These are phyloP conservation scores for Aplysia californica DNA, from an alignment of 1,140 invertebrate species.

Conservation along the genomic window DNA sequence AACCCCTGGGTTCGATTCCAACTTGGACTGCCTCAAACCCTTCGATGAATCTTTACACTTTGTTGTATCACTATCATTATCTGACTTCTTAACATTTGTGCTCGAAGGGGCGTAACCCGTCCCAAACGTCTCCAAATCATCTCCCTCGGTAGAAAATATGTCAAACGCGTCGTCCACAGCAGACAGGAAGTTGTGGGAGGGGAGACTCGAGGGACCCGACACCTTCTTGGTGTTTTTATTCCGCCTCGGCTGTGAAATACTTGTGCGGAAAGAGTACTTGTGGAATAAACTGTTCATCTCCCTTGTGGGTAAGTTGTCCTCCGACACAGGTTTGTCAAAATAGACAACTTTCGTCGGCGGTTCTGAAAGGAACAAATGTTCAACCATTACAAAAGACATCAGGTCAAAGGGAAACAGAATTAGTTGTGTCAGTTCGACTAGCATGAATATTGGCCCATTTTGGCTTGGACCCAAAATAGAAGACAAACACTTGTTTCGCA, in stretches of 20 bases:
- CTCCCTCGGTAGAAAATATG: not conserved
- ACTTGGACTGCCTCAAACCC: too few species aligned
- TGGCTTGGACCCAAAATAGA: not conserved
- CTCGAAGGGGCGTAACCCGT: too few species aligned
- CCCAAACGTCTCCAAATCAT: conserved; percentile 10
- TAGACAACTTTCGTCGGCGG: not conserved
- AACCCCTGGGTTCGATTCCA: too few species aligned
- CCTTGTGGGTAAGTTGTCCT: not conserved
- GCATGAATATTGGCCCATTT: not conserved
- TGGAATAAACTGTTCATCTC: conserved; percentile 9
- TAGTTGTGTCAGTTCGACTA: not conserved
- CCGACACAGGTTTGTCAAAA: conserved; percentile 9
- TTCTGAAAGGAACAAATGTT: not conserved
- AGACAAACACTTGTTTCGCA: not conserved
- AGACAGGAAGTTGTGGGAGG: not conserved
- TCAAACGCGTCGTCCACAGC: conserved; percentile 7
- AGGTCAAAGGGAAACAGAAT: not conserved
- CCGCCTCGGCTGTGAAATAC: not conserved
- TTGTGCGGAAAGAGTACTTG: conserved; percentile 10
- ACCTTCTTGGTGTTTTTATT: not conserved
- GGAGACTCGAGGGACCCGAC: not conserved
- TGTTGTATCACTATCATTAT: too few species aligned
- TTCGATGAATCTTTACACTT: too few species aligned
- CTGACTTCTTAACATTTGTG: too few species aligned
- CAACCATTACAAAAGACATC: not conserved